Evolutionary conservation across 2,113 vertebrate genomes (phyloP).

Genomic region (Columba janthina): DNA sequence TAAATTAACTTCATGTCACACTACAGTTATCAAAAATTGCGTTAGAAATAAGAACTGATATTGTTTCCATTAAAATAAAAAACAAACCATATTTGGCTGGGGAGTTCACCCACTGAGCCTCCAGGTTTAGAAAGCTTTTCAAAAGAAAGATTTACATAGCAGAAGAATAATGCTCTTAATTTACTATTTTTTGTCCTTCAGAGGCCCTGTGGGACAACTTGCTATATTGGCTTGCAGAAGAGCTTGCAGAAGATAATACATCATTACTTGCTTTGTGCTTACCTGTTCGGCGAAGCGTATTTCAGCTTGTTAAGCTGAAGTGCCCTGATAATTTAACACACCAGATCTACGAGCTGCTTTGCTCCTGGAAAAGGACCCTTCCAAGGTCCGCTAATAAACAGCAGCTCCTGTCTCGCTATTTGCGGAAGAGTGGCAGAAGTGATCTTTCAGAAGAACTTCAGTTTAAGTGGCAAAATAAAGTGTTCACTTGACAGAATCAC

Average conservation of each 20-base stretch:
- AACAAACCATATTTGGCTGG: background rate
- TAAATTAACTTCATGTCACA: background rate
- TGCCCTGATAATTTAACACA: conserved; percentile 72
- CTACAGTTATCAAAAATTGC: background rate
- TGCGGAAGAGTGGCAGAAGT: conserved; percentile 79
- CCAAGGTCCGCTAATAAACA: conserved; percentile 77
- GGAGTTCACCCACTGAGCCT: background rate
- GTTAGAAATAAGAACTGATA: background rate
- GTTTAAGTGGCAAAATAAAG: conserved; percentile 71
- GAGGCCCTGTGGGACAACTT: conserved; percentile 75
- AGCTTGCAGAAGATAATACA: conserved; percentile 74
- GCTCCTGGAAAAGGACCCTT: conserved; percentile 83
- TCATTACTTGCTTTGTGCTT: conserved; percentile 68
- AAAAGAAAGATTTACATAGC: background rate
- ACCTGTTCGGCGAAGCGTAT: conserved; percentile 75
- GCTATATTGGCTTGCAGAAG: conserved; percentile 75
- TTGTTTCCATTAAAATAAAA: background rate
- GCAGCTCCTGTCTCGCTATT: conserved; percentile 77
- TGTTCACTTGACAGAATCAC: conserved; percentile 10
- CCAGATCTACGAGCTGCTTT: conserved; percentile 83
- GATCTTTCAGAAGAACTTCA: conserved; percentile 79
- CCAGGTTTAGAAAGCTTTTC: background rate
- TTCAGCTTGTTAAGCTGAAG: conserved; percentile 83
- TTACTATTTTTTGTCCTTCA: conserved; percentile 28
- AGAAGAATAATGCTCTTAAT: background rate